A percentile compares a stretch with the other conserved stretches of the same genome.
Conservation (phyloP, 2,113 vertebrate genomes). For the Nymphicus hollandicus region DNA sequence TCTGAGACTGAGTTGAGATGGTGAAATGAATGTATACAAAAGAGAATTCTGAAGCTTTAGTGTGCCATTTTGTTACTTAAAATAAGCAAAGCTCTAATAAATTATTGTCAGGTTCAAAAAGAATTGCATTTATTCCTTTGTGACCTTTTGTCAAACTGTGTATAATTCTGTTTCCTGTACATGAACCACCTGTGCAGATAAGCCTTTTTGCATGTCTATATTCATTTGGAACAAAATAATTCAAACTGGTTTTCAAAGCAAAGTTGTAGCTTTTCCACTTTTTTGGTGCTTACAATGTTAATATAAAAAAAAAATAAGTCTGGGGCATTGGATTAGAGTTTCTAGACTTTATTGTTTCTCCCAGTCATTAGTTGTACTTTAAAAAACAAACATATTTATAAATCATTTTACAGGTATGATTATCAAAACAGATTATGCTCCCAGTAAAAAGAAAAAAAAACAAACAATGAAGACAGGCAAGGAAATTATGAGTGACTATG, state of each 20-base stretch:
- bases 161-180: conserved; percentile 66
- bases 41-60: conserved; percentile 46
- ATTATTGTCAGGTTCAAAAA: conserved; percentile 70
- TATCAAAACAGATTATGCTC: neutral
- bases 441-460: neutral
- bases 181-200: conserved; percentile 59
- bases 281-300: neutral
- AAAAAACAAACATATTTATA: neutral
- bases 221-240: conserved; percentile 38
- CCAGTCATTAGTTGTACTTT: neutral
- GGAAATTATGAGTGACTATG: neutral
- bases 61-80: conserved; percentile 55
- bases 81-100: conserved; percentile 61
- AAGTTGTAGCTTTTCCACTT: neutral
- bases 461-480: neutral
- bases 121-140: conserved; percentile 54
- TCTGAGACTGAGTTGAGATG: neutral
- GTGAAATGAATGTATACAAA: conserved; percentile 63
- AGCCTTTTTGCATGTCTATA: conserved; percentile 24
- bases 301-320: neutral
- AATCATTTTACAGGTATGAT: neutral
- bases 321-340: neutral
- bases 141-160: conserved; percentile 54
- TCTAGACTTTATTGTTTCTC: neutral
- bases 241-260: conserved; percentile 18